phyloP scores from a whole-genome alignment of 2,888 invertebrate species.

The Uloborus plumipes region DNA sequence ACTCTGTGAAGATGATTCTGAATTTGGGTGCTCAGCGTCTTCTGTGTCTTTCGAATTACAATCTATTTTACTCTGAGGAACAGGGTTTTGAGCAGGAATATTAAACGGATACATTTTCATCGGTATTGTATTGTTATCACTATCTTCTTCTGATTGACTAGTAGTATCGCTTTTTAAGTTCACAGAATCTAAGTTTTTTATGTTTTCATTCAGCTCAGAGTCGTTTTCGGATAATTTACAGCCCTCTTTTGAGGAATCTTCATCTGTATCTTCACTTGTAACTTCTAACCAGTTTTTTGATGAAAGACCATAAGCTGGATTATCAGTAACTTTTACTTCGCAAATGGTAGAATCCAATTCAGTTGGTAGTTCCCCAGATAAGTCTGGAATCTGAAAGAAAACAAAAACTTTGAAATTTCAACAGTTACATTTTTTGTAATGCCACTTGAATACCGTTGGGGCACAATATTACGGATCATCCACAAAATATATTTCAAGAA shows the following conservation, averaged over 20 bases:
- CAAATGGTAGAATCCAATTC: neutral
- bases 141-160: conserved; percentile 44
- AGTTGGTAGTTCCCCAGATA: no score
- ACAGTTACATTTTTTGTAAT: no score
- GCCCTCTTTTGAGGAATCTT: neutral
- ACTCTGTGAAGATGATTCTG: neutral
- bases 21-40: neutral
- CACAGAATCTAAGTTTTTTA: neutral
- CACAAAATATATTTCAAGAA: no score
- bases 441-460: no score
- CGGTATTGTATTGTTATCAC: conserved; percentile 21
- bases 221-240: neutral
- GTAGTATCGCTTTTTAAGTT: conserved; percentile 5
- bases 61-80: conserved; percentile 8
- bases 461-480: no score
- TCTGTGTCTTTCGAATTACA: conserved; percentile 14
- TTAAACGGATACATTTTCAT: conserved; percentile 36
- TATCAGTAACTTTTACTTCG: conserved; percentile 42
- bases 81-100: conserved; percentile 13
- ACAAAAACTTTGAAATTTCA: no score
- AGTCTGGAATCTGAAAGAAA: no score
- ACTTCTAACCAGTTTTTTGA: conserved; percentile 41
- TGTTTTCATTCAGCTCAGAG: neutral
- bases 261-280: conserved; percentile 3
- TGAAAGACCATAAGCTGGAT: conserved; percentile 61